phyloP scores from a whole-genome alignment of 2,113 vertebrate species.

The Charadrius vociferus region DNA sequence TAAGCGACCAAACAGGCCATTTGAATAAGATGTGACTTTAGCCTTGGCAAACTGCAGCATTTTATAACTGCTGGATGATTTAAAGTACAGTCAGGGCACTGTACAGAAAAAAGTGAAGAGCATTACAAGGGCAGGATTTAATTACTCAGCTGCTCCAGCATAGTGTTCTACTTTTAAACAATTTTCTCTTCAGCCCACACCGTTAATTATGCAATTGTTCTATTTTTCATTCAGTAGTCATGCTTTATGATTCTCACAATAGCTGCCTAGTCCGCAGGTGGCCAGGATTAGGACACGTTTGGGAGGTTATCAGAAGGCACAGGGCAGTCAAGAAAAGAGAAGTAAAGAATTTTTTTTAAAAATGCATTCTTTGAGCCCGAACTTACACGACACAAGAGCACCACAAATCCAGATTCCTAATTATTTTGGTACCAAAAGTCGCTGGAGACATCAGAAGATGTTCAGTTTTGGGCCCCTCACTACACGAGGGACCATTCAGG shows the following conservation, averaged over 20 bases:
- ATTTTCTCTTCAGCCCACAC: not conserved
- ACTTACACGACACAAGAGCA: not conserved
- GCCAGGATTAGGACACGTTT: not conserved
- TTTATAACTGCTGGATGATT: not conserved
- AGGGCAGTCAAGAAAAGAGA: not conserved
- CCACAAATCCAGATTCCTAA: not conserved
- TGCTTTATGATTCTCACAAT: not conserved
- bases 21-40: not conserved
- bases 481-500: not conserved
- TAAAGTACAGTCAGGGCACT: not conserved
- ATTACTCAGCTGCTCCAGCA: not conserved
- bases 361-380: not conserved
- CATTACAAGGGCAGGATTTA: not conserved
- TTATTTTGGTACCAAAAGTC: not conserved
- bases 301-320: not conserved
- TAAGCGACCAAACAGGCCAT: not conserved
- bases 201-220: not conserved
- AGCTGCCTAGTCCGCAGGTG: not conserved
- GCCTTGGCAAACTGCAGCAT: not conserved
- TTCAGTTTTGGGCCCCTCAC: not conserved
- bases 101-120: not conserved
- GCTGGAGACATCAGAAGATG: not conserved
- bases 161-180: not conserved
- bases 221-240: not conserved
- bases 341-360: accelerated